These are phyloP conservation scores for Drosophila maculinotata DNA, from an alignment of 2,888 invertebrate genomes.

Conservation along the genomic window DNA sequence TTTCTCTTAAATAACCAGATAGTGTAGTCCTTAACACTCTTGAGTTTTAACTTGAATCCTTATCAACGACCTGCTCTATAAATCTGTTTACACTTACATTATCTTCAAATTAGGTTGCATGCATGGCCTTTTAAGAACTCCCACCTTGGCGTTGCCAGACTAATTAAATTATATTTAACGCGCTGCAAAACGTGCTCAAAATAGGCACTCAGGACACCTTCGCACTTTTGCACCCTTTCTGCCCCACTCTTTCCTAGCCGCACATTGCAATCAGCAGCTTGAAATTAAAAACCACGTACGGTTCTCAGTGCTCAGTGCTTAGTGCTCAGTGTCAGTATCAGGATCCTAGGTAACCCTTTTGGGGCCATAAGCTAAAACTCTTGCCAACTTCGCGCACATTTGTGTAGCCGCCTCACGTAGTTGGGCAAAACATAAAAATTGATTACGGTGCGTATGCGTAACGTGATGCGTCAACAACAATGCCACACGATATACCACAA, in stretches of 20 bases:
- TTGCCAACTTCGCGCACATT: slow-evolving; percentile 49
- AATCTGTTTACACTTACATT: slow-evolving; percentile 9
- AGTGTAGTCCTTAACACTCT: neutral
- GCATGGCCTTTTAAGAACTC: slow-evolving; percentile 23
- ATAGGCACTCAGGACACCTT: slow-evolving; percentile 8
- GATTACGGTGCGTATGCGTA: slow-evolving; percentile 76
- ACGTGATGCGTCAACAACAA: slow-evolving; percentile 33
- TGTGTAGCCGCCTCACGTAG: slow-evolving; percentile 78
- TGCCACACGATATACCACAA: slow-evolving; percentile 27
- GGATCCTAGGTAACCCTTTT: slow-evolving; percentile 27
- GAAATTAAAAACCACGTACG: slow-evolving; percentile 55
- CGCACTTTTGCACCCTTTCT: neutral
- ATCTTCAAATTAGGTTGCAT: slow-evolving; percentile 43
- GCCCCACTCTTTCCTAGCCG: neutral
- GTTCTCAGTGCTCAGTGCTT: slow-evolving; percentile 12
- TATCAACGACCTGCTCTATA: too few relatives aligned
- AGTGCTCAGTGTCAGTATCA: slow-evolving; percentile 7
- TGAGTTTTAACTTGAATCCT: neutral
- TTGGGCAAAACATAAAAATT: slow-evolving; percentile 75
- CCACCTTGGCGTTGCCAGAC: slow-evolving; percentile 53
- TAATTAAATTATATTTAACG: slow-evolving; percentile 69
- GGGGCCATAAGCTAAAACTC: slow-evolving; percentile 3
- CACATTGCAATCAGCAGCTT: slow-evolving; percentile 46
- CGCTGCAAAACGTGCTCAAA: slow-evolving; percentile 54
- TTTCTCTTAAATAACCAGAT: too few relatives aligned